Evolutionary conservation across 2,888 invertebrate species (phyloP).

Genomic region (Gymnosoma rotundatum): DNA sequence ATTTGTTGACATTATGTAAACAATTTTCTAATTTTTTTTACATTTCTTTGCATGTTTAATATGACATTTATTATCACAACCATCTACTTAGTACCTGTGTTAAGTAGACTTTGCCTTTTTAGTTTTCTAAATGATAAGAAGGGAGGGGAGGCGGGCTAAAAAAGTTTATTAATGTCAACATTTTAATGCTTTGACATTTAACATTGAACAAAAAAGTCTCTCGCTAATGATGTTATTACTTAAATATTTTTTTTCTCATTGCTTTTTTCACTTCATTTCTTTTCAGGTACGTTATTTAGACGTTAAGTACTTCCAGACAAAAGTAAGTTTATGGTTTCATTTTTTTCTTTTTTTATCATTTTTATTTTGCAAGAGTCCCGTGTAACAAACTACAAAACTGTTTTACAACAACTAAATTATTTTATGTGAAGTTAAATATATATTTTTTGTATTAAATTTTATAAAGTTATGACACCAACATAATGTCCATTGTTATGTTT

Average conservation of each 20-base stretch:
- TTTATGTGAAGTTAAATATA: slow-evolving; percentile 25
- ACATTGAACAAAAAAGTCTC: slow-evolving; percentile 11
- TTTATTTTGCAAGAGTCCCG: not conserved
- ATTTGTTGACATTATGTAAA: slow-evolving; percentile 62
- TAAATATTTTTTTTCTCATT: slow-evolving; percentile 10
- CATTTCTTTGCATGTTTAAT: slow-evolving; percentile 23
- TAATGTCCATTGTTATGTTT: no score
- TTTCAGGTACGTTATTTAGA: slow-evolving; percentile 54
- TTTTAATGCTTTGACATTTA: slow-evolving; percentile 43
- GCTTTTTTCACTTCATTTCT: slow-evolving; percentile 22
- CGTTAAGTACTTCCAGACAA: slow-evolving; percentile 11
- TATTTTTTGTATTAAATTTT: no score
- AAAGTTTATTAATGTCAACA: slow-evolving; percentile 45
- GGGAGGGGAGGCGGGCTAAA: not conserved
- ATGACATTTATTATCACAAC: slow-evolving; percentile 44
- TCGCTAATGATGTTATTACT: slow-evolving; percentile 49
- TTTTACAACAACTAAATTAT: slow-evolving; percentile 18
- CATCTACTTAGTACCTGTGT: slow-evolving; percentile 14
- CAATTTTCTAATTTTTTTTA: slow-evolving; percentile 17
- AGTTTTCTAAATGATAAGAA: not conserved
- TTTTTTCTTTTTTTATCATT: not conserved
- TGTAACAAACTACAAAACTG: slow-evolving; percentile 26
- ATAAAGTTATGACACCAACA: not conserved
- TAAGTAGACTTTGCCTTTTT: slow-evolving; percentile 7
- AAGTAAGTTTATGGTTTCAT: slow-evolving; percentile 15